Evolutionary conservation across 2,113 vertebrate genomes (phyloP).

Genomic region (Anolis sagrei): DNA sequence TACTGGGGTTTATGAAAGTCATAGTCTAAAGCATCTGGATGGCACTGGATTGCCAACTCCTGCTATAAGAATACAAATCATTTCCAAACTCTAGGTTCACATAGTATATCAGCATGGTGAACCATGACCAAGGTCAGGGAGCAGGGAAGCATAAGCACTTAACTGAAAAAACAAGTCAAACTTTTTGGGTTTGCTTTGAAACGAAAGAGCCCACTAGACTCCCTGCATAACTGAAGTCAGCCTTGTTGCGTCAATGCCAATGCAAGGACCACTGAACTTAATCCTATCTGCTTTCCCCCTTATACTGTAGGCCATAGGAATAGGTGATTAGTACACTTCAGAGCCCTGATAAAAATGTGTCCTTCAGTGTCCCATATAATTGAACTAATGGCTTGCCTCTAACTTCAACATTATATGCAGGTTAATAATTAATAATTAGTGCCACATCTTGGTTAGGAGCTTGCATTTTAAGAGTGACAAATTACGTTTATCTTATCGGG

Average conservation of each 20-base stretch:
- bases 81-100: too few species aligned
- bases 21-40: neutral
- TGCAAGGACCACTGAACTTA: neutral
- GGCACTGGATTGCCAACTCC: neutral
- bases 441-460: constrained; percentile 4
- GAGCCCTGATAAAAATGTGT: neutral
- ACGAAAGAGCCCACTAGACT: neutral
- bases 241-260: neutral
- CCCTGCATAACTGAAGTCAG: too few species aligned
- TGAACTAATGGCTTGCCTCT: neutral
- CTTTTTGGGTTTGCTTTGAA: neutral
- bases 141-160: too few species aligned
- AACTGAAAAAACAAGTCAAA: neutral
- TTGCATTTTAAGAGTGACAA: neutral
- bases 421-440: constrained; percentile 20
- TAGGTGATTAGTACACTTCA: neutral
- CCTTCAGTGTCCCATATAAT: neutral
- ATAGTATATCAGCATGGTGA: neutral
- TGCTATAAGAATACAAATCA: neutral
- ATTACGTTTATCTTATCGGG: constrained; percentile 15
- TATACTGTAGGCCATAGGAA: neutral
- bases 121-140: neutral
- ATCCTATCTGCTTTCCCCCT: neutral
- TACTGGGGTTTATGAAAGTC: too few species aligned
- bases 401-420: neutral